These are phyloP conservation scores for Drosophila melanogaster DNA, from an alignment of 1,140 invertebrate genomes.

Conservation along the genomic window Release_6_plus_ISO1_MT NT_033777.3:15998501-15999000, in stretches of 20 bases:
- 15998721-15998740: background rate
- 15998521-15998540: constrained; percentile 19
- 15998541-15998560: constrained; percentile 6
- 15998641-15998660: background rate
- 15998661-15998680: background rate
- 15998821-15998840: constrained; percentile 21
- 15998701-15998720: background rate
- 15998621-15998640: background rate
- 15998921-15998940: constrained; percentile 12
- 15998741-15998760: constrained; percentile 31
- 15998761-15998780: constrained; percentile 50
- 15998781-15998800: constrained; percentile 7
- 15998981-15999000: constrained; percentile 23
- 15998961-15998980: constrained; percentile 60
- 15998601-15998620: constrained; percentile 50
- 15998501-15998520: constrained; percentile 9
- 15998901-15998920: constrained; percentile 66
- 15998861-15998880: constrained; percentile 50
- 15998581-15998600: constrained; percentile 25
- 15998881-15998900: constrained; percentile 57
- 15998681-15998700: constrained; percentile 10
- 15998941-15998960: constrained; percentile 46
- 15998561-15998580: constrained; percentile 43
- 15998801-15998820: constrained; percentile 77
- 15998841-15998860: constrained; percentile 31